phyloP scores from a whole-genome alignment of 1,140 invertebrate species.

The Bombus polaris region DNA sequence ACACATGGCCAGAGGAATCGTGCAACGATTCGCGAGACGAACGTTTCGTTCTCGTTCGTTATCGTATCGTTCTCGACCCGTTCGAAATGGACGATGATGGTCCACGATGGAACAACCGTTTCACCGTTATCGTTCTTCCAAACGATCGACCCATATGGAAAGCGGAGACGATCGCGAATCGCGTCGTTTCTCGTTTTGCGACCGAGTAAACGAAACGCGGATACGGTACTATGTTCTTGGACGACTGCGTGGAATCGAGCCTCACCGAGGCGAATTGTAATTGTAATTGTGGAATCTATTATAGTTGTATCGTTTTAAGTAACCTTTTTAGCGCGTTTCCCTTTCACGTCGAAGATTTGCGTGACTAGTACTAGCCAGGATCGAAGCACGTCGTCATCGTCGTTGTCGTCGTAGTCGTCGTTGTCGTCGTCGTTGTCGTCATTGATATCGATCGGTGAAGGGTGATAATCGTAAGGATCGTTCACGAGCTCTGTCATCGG shows the following conservation, averaged over 20 bases:
- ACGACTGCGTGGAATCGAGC: not conserved
- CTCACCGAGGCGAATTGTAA: not conserved
- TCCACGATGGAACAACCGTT: not conserved
- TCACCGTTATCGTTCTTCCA: not conserved
- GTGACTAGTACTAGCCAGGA: no score
- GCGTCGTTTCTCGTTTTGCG: not conserved
- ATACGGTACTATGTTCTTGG: no score
- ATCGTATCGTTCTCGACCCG: not conserved
- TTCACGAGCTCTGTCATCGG: not conserved
- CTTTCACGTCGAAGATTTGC: no score
- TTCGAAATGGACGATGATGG: not conserved
- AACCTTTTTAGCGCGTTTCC: no score
- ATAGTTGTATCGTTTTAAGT: no score
- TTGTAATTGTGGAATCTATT: not conserved
- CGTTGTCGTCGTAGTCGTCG: no score
- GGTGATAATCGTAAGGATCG: not conserved
- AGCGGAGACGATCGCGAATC: not conserved
- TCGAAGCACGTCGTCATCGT: no score
- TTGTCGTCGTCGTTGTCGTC: no score
- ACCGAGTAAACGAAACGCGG: not conserved
- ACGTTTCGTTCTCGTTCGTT: no score
- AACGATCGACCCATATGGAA: constrained; percentile 20
- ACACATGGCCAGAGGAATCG: no score
- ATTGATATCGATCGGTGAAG: not conserved
- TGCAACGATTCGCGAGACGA: not conserved